These are phyloP conservation scores for Syrista parreyssii DNA, from an alignment of 2,888 invertebrate genomes.

Conservation along the genomic window DNA sequence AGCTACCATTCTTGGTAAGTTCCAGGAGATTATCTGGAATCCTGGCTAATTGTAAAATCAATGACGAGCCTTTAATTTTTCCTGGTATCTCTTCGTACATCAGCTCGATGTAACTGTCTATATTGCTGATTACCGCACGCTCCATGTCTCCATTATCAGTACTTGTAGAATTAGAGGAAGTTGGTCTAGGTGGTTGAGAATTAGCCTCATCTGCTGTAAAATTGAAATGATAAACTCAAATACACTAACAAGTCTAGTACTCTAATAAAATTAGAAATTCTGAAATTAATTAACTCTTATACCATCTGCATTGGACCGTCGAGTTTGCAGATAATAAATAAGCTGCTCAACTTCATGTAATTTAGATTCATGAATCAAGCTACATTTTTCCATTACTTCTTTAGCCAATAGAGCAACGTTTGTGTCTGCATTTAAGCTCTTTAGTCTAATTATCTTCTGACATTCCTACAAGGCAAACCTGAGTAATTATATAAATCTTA, in stretches of 20 bases:
- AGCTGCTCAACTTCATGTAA: conserved; percentile 88
- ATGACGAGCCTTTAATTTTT: conserved; percentile 91
- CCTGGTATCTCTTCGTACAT: conserved; percentile 95
- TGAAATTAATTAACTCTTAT: conserved; percentile 11
- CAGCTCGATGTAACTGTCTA: conserved; percentile 95
- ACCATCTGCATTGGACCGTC: conserved; percentile 67
- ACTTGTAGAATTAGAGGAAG: conserved; percentile 54
- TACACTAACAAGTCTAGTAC: neutral
- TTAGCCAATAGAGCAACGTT: conserved; percentile 83
- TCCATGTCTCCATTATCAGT: conserved; percentile 64
- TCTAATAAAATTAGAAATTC: conserved; percentile 17
- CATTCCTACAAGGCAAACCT: conserved; percentile 70
- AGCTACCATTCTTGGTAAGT: conserved; percentile 89
- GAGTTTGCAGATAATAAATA: conserved; percentile 86
- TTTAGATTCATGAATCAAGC: conserved; percentile 84
- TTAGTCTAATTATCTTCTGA: conserved; percentile 85
- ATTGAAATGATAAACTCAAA: neutral
- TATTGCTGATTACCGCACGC: conserved; percentile 81
- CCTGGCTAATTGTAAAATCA: conserved; percentile 91
- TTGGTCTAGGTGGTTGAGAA: conserved; percentile 52
- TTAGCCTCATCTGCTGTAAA: conserved; percentile 39
- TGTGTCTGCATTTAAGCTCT: conserved; percentile 82
- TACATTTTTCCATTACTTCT: conserved; percentile 88
- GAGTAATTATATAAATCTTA: conserved; percentile 8
- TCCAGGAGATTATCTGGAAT: conserved; percentile 95